Conservation (phyloP, 2,113 vertebrate species). For the Bagarius yarrelli region DNA sequence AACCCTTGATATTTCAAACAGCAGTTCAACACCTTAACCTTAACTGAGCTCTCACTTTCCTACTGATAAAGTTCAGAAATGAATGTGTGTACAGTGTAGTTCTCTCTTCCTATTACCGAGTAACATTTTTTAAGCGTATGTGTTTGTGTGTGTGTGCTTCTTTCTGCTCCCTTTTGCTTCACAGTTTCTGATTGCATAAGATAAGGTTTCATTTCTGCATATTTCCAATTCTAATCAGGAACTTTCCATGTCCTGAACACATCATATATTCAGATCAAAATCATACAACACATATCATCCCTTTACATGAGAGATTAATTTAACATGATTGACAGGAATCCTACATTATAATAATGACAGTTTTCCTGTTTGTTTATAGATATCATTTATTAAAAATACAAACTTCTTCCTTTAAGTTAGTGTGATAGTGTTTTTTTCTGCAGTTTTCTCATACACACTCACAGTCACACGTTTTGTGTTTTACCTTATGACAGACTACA, state of each 20-base stretch:
- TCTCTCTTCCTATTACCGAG: background rate
- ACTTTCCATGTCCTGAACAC: background rate
- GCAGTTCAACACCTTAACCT: too few relatives aligned
- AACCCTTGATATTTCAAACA: too few relatives aligned
- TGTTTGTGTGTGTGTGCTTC: slow-evolving; percentile 3
- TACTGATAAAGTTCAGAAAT: background rate
- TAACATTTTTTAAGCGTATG: background rate
- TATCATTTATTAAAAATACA: background rate
- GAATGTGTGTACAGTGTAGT: background rate
- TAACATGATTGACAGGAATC: background rate
- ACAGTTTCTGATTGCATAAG: slow-evolving; percentile 3
- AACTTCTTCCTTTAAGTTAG: background rate
- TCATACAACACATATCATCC: background rate
- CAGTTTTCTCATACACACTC: background rate
- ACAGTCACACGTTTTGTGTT: background rate
- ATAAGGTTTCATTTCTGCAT: background rate
- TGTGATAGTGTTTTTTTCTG: background rate
- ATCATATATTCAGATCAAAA: background rate
- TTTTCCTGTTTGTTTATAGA: background rate
- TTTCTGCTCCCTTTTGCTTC: background rate
- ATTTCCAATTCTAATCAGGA: background rate
- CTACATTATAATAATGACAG: background rate
- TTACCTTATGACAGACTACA: background rate
- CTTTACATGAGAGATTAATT: background rate
- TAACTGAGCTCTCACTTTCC: too few relatives aligned